Evolutionary conservation across 1,140 invertebrate species (phyloP).

Genomic region (Lepeophtheirus salmonis): DNA sequence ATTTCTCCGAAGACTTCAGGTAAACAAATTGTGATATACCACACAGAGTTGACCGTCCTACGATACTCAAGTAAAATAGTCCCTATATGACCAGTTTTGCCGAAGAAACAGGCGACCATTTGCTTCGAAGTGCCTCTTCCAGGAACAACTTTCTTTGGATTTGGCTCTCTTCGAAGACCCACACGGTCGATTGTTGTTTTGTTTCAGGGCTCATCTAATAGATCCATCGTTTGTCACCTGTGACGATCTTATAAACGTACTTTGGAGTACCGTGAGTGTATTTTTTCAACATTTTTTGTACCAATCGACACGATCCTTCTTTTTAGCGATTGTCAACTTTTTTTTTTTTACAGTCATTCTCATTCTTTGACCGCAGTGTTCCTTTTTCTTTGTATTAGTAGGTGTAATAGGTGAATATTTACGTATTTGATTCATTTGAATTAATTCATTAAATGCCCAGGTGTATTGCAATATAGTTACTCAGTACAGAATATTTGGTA

Average conservation of each 20-base stretch:
- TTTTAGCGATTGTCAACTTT: background rate
- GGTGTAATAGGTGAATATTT: no score
- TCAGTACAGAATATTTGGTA: no score
- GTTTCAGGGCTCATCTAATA: background rate
- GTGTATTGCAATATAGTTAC: no score
- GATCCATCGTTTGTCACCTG: background rate
- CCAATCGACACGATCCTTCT: background rate
- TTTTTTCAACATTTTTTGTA: background rate
- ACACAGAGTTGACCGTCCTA: constrained; percentile 23
- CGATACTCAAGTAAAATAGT: constrained; percentile 22
- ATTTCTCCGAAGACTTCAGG: background rate
- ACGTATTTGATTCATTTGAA: no score
- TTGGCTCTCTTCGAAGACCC: background rate
- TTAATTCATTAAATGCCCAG: no score
- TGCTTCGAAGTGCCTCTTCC: background rate
- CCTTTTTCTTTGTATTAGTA: no score
- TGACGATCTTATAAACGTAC: background rate
- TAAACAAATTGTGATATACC: constrained; percentile 24
- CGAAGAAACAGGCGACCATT: constrained; percentile 3
- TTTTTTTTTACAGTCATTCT: no score
- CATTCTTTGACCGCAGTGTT: no score
- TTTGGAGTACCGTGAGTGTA: background rate
- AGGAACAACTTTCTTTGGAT: background rate
- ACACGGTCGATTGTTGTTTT: background rate
- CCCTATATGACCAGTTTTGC: constrained; percentile 22